A percentile compares a stretch with the other conserved stretches of the same genome.
Conservation (phyloP, 2,888 invertebrate genomes). For the Chloromyia formosa region DNA sequence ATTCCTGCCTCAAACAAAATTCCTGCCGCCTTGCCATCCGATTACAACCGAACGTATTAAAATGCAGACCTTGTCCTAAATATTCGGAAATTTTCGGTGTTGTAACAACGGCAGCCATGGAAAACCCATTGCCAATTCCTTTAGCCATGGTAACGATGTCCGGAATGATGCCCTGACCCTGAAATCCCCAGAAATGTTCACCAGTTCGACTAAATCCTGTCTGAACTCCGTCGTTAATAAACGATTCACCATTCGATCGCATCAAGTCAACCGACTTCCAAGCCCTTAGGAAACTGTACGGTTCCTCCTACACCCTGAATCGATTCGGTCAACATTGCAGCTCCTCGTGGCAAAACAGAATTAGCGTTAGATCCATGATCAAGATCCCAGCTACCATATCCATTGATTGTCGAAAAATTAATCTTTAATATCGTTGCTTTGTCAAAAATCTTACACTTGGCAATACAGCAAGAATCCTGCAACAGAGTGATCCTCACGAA, state of each 20-base stretch:
- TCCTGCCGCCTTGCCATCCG: conserved; percentile 89
- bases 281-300: conserved; percentile 91
- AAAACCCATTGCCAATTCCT: conserved; percentile 92
- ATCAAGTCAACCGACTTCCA: conserved; percentile 82
- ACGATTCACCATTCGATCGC: conserved; percentile 84
- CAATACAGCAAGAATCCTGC: no score
- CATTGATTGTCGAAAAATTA: no score
- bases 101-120: conserved; percentile 94
- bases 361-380: no score
- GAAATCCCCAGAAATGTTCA: conserved; percentile 96
- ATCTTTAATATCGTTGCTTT: no score
- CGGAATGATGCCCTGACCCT: conserved; percentile 83
- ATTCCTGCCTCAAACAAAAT: conserved; percentile 85
- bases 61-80: conserved; percentile 80
- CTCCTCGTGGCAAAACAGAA: conserved; percentile 83
- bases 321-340: conserved; percentile 92
- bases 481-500: no score
- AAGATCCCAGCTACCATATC: no score
- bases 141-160: conserved; percentile 98
- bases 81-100: conserved; percentile 86
- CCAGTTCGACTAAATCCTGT: conserved; percentile 97
- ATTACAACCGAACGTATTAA: conserved; percentile 97
- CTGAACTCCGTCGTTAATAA: conserved; percentile 95
- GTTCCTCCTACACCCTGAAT: conserved; percentile 97
- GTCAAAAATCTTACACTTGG: no score